A percentile compares a stretch with the other conserved stretches of the same genome.
Conservation (phyloP, 2,797 vertebrate genomes). For the Bovichtus variegatus region DNA sequence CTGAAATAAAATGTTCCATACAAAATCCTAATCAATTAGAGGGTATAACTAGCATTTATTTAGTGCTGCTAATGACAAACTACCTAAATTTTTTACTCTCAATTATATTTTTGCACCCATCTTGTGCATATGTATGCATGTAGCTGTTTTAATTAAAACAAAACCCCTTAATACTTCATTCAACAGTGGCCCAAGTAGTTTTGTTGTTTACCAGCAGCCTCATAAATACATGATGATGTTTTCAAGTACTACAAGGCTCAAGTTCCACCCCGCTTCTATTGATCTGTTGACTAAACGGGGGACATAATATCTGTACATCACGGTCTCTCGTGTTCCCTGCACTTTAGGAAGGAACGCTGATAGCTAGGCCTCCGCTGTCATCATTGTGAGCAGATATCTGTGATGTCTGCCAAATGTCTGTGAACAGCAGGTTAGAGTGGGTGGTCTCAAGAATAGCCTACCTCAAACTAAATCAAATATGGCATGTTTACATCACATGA, state of each 20-base stretch:
- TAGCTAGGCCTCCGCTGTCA: constrained; percentile 19
- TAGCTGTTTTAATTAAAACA: neutral
- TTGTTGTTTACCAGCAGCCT: constrained; percentile 31
- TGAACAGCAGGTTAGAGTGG: constrained; percentile 11
- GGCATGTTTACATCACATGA: constrained; percentile 5
- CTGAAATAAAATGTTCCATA: neutral
- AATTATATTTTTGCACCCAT: neutral
- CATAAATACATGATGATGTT: constrained; percentile 72
- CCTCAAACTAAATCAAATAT: constrained; percentile 20
- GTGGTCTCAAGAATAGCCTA: neutral
- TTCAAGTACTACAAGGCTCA: constrained; percentile 48
- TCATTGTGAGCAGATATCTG: constrained; percentile 4
- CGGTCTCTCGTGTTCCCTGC: constrained; percentile 33
- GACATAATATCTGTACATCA: constrained; percentile 42
- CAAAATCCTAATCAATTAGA: neutral
- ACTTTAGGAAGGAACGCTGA: constrained; percentile 45
- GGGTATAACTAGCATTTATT: neutral
- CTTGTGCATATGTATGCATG: neutral
- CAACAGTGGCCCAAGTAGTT: neutral
- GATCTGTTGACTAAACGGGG: constrained; percentile 67
- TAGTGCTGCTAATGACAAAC: neutral
- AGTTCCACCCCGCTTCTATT: constrained; percentile 55
- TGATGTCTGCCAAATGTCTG: constrained; percentile 34
- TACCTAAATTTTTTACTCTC: neutral
- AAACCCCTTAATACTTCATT: neutral